Evolutionary conservation across 2,888 invertebrate genomes (phyloP).

Genomic region (Julus scanicus): DNA sequence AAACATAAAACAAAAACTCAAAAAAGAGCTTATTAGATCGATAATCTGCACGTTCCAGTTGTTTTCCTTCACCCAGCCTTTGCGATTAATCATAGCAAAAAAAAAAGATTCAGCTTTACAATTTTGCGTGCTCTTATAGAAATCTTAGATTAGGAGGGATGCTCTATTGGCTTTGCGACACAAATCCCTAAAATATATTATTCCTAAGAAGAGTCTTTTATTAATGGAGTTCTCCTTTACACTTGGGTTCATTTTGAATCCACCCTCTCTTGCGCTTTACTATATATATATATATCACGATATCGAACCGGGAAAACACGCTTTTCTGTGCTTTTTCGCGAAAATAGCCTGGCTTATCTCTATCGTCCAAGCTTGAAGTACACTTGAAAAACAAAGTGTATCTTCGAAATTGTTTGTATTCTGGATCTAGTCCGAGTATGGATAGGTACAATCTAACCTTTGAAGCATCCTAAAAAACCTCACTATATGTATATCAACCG

Average conservation of each 20-base stretch:
- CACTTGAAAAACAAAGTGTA: too few relatives aligned
- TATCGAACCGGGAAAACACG: neutral
- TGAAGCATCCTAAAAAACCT: too few relatives aligned
- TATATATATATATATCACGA: neutral
- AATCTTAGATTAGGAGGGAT: neutral
- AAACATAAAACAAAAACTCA: neutral
- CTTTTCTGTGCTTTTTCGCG: too few relatives aligned
- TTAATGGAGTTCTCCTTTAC: neutral
- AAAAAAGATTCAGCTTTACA: too few relatives aligned
- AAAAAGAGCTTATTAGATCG: neutral
- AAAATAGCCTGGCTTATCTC: too few relatives aligned
- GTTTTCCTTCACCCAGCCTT: neutral
- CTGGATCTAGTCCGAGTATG: too few relatives aligned
- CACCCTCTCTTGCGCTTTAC: neutral
- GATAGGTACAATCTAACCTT: too few relatives aligned
- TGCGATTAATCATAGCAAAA: neutral
- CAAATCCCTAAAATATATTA: neutral
- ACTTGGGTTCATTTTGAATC: neutral
- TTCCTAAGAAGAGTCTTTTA: neutral
- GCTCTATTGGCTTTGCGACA: neutral
- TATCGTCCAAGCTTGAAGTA: too few relatives aligned
- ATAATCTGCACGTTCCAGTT: neutral
- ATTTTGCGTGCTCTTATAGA: neutral
- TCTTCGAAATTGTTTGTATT: too few relatives aligned
- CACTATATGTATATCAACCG: too few relatives aligned